Base-by-base conservation (phyloP, 2,797 vertebrate species). In the Cossypha dichroa region DNA sequence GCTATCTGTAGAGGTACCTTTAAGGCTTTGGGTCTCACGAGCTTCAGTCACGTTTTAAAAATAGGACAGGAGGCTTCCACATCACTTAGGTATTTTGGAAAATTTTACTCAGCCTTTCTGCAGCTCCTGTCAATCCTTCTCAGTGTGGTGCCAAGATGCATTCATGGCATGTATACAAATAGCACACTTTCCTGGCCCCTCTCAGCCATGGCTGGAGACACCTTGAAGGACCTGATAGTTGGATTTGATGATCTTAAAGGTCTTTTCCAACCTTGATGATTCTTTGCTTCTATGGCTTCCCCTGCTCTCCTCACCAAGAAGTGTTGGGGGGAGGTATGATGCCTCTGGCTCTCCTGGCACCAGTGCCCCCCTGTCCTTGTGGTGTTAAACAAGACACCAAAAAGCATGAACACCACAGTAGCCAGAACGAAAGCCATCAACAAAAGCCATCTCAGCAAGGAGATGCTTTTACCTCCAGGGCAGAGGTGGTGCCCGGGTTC, bases 61-160 rank as follows among this genome's bases (percentile, higher is more conserved):
- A 96, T 96, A 96, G 95, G 90, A 92, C 5, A 25, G 73, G 70
- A 96, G 91, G 85, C 77, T 88, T 95, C 92, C 92, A 93, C 88
- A 85, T 78, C 90, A 91, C 82, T 96, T 94, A 95, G 69, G 93
- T 95, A 94, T 95, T 97, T 95, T 79, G 93, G 90, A 97, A 96
- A 96, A 96, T 96, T 95, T 96, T 97, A 88, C 80, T 96, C 94
- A 93, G 93, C 86, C 90, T 84, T 88, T 92, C 92, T 96, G 86
- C 92, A 96, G 83, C 93, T 97, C 90, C 80, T 95, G 94, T 96
- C 96, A 95, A 79, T 95, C 91, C 93, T 91, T 75, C 74, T 89
- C 91, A 92, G 70, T 6, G 6, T 1, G 20, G 69, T 86, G 86
- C 86, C 0, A 29, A 92, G 91, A 86, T 2, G 2, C 51, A 63